Base-by-base conservation (phyloP, 2,113 vertebrate species). In the Thymallus thymallus region DNA sequence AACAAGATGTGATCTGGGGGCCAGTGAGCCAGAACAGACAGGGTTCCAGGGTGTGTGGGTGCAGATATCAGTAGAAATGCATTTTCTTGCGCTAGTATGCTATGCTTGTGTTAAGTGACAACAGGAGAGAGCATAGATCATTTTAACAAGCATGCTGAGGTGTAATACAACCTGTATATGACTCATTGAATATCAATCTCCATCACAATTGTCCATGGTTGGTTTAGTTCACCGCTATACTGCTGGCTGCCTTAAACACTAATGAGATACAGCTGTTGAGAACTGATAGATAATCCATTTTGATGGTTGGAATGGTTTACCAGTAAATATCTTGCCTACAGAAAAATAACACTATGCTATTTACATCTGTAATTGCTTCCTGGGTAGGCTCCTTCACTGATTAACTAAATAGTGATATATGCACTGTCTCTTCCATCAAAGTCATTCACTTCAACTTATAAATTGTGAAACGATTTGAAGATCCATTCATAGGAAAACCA, bases 11-110 rank as follows among this genome's bases (percentile, higher is more conserved):
- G 7, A 46, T 45, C 20, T 61, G 10, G 29, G 35, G 18, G 56
- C 20, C 14, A 70, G 60, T 56, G 61, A 71, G 48, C 41, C 9
- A n/a, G 69, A 58, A 63, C 32, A 32, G 68, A 48, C 32, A n/a
- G 24, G 60, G 20, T 23, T 30, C 18, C 20, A 30, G 60, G 22
- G 35, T 35, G 46, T 69, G n/a, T 51, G 23, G 16, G 12, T 69
- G n/a, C 60, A 1, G 18, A 12, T 24, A n/a, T 61, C 6, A 16
- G n/a, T 22, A 24, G 1, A 24, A 24, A 61, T 61, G 60, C n/a
- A 61, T 24, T 18, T 24, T 22, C 22, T 24, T 3, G 60, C 3
- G 22, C 51, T 55, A 55, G 35, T 41, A 41, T 2, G 9, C 35
- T 41, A 41, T 41, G 35, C 35, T 41, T 3, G 35, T 41, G 7